Evolutionary conservation across 2,888 invertebrate genomes (phyloP).

Genomic region (Trachelus iudaicus): DNA sequence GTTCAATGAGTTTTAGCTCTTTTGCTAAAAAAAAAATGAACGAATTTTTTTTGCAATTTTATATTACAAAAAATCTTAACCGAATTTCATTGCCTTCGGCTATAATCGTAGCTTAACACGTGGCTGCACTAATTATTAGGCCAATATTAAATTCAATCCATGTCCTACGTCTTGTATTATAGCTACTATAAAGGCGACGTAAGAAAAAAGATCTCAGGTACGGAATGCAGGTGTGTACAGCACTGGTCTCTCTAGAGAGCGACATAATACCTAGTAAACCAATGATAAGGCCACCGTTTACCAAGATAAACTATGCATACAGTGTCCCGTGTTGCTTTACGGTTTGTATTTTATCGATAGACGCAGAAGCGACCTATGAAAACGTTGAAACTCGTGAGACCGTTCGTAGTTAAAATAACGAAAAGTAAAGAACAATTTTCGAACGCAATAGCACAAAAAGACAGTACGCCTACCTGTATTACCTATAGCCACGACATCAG

Average conservation of each 20-base stretch:
- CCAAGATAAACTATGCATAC: slow-evolving; percentile 41
- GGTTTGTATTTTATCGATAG: background rate
- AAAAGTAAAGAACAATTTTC: background rate
- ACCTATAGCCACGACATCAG: background rate
- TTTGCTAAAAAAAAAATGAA: background rate
- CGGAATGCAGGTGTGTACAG: slow-evolving; percentile 4
- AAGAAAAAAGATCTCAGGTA: background rate
- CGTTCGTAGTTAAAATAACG: background rate
- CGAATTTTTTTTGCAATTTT: background rate
- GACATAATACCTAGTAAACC: slow-evolving; percentile 40
- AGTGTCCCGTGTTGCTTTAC: background rate
- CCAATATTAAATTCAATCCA: background rate
- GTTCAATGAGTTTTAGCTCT: background rate
- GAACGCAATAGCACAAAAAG: background rate
- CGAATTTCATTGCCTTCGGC: no score
- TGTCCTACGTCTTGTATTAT: background rate
- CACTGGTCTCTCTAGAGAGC: background rate
- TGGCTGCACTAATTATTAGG: background rate
- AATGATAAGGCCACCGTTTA: slow-evolving; percentile 45
- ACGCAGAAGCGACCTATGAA: background rate
- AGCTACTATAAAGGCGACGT: background rate
- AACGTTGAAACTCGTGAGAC: background rate
- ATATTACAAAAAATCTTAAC: background rate
- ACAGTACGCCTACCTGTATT: background rate
- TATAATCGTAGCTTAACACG: background rate